Conservation (phyloP, 1,140 invertebrate species). For the Leptinotarsa defecta region DNA sequence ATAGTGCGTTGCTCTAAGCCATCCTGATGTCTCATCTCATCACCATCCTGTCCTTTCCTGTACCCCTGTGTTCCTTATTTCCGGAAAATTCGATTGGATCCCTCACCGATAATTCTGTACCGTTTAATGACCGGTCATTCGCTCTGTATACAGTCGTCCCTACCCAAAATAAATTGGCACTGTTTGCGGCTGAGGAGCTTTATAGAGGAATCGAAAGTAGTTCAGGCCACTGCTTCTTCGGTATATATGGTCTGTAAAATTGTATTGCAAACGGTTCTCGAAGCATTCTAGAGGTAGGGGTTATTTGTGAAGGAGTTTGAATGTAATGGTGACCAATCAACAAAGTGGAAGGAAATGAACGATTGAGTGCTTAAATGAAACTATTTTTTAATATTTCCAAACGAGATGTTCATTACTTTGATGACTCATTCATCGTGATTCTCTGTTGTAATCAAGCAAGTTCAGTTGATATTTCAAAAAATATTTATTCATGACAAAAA, state of each 20-base stretch:
- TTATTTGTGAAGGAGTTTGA: background rate
- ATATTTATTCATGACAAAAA: too few relatives aligned
- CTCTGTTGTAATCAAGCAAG: too few relatives aligned
- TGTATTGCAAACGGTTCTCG: conserved; percentile 1
- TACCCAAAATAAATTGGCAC: conserved; percentile 38
- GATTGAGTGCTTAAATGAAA: too few relatives aligned
- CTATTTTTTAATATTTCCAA: too few relatives aligned
- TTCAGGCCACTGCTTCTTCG: background rate
- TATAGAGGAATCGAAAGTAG: conserved; percentile 29
- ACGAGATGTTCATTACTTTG: too few relatives aligned
- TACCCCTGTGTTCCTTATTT: conserved; percentile 22
- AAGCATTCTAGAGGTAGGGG: background rate
- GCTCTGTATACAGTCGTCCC: conserved; percentile 17
- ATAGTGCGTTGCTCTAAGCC: background rate
- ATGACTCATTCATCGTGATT: too few relatives aligned
- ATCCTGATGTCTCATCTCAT: background rate
- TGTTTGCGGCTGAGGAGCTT: conserved; percentile 34
- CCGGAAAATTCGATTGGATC: conserved; percentile 21
- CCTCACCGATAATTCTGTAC: conserved; percentile 30
- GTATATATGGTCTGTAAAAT: conserved; percentile 33
- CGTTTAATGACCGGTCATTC: conserved; percentile 35
- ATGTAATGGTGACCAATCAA: background rate
- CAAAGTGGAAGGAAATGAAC: too few relatives aligned
- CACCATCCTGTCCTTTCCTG: background rate
- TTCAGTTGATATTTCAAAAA: too few relatives aligned